Base-by-base conservation (phyloP, 2,888 invertebrate genomes). In the Oligia strigilis region DNA sequence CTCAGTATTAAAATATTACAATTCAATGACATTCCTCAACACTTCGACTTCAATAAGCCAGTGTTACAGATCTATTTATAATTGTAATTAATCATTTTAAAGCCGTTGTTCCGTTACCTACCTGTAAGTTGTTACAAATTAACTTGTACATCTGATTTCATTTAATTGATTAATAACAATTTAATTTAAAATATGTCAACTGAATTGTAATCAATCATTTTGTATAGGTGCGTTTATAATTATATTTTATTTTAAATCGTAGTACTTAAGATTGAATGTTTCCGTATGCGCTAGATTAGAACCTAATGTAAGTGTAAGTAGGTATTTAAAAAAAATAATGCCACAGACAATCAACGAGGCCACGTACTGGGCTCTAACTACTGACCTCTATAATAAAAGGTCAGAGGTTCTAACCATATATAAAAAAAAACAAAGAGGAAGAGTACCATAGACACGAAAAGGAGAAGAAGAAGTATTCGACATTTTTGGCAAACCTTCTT, bases 91-190 rank as follows among this genome's bases (percentile, higher is more conserved):
- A 83, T 85, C 81, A 82, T 88, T 80, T 49, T 69, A 77, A 78
- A 71, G 46, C 52, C 9, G 66, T 72, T 73, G 77, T 82, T 75
- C 75, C 67, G 71, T 43, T 72, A 78, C 43, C 64, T 66, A 66
- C 43, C 55, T 60, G 60, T 62, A 62, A 40, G 55, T 73, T 73
- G 75, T 74, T 36, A 87, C 83, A 87, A 84, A 88, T 88, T 84
- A 82, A 84, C 67, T 78, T 65, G 79, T 75, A 81, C 84, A 88
- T 84, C 79, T 78, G 71, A 80, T 52, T 75, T 78, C 55, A 86
- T 70, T 80, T 83, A 82, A 85, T 87, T 88, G 79, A 89, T 89
- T 87, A 82, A 88, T 87, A 78, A 80, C 69, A 80, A 78, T 86
- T 81, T 81, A 81, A 82, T 81, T 81, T 58, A 76, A 29, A 64